Conservation (phyloP, 2,113 vertebrate genomes). For the Salvelinus sp. region DNA sequence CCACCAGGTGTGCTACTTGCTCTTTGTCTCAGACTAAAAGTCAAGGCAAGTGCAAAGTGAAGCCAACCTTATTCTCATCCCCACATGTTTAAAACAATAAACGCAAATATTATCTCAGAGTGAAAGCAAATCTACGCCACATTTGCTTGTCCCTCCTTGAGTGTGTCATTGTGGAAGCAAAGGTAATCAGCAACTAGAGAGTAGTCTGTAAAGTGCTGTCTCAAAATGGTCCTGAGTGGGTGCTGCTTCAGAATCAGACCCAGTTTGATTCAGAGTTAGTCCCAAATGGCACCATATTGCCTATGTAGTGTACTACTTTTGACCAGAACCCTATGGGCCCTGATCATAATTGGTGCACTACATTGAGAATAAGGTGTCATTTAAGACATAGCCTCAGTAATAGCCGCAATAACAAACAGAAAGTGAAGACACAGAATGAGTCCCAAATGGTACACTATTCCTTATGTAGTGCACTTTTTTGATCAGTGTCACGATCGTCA, state of each 20-base stretch:
- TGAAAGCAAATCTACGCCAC: not conserved
- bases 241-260: conserved; percentile 12
- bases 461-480: not conserved
- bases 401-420: not conserved
- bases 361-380: conserved; percentile 18
- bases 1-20: too few relatives aligned
- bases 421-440: not conserved
- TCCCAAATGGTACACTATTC: not conserved
- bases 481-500: not conserved
- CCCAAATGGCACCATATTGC: conserved; percentile 30
- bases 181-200: conserved; percentile 46
- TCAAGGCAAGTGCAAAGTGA: too few relatives aligned
- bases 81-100: not conserved
- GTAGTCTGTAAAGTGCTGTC: conserved; percentile 31
- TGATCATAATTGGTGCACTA: too few relatives aligned
- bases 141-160: not conserved
- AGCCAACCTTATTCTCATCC: not conserved
- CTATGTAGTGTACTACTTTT: too few relatives aligned
- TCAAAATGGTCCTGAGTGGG: conserved; percentile 1
- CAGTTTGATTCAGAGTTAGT: not conserved
- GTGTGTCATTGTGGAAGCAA: not conserved
- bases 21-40: too few relatives aligned
- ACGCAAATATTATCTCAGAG: not conserved
- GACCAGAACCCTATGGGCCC: too few relatives aligned
- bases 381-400: too few relatives aligned